These are phyloP conservation scores for Ispidina picta DNA, from an alignment of 2,797 vertebrate species.

Conservation along the genomic window DNA sequence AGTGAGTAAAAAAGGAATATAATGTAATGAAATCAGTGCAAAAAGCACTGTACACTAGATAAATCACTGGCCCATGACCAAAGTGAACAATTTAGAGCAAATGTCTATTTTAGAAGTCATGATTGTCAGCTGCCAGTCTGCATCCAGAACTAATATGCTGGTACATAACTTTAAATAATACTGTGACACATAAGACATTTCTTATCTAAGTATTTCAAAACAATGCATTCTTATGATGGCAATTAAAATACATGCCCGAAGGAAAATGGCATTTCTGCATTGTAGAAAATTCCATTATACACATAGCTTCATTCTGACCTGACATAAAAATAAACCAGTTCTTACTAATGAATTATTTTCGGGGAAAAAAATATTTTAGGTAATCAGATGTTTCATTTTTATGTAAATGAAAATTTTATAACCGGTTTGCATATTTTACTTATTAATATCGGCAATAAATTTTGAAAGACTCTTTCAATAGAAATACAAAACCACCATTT, in stretches of 20 bases:
- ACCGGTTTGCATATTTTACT: not conserved
- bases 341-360: not conserved
- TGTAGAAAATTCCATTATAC: not conserved
- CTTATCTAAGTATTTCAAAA: not conserved
- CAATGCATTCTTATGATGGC: not conserved
- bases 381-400: not conserved
- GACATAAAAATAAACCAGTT: not conserved
- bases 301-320: not conserved
- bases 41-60: not conserved
- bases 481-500: not conserved
- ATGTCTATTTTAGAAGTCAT: not conserved
- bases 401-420: not conserved
- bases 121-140: not conserved
- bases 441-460: not conserved
- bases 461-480: not conserved
- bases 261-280: not conserved
- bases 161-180: not conserved
- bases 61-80: not conserved
- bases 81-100: not conserved
- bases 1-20: not conserved
- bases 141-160: not conserved
- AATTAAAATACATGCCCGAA: not conserved
- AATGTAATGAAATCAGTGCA: not conserved
- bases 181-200: not conserved
- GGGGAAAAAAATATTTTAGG: not conserved